Evolutionary conservation across 2,797 vertebrate species (phyloP).

Genomic region (Tachyglossus aculeatus): DNA sequence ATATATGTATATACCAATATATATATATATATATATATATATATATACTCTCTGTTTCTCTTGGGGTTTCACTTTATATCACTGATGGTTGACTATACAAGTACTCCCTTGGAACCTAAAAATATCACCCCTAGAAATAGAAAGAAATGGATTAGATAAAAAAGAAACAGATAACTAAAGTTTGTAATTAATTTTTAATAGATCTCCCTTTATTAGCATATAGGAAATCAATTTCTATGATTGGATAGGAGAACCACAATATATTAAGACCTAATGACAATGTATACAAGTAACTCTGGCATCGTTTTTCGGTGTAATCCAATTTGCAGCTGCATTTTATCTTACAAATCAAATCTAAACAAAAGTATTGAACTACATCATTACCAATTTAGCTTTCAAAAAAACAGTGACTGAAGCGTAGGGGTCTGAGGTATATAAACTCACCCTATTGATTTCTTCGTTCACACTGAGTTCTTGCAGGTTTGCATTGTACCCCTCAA

Average conservation of each 20-base stretch:
- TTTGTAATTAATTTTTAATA: too few relatives aligned
- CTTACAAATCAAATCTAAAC: background rate
- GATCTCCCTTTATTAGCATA: too few relatives aligned
- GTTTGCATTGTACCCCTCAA: background rate
- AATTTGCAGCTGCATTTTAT: background rate
- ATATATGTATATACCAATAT: too few relatives aligned
- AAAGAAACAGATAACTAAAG: too few relatives aligned
- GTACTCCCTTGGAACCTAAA: too few relatives aligned
- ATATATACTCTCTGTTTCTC: too few relatives aligned
- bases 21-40: too few relatives aligned
- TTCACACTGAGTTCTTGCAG: background rate
- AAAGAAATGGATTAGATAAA: too few relatives aligned
- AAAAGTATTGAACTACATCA: background rate
- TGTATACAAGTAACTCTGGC: background rate
- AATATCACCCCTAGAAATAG: too few relatives aligned
- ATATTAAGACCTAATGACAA: background rate
- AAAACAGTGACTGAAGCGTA: background rate
- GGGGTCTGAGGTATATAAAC: background rate
- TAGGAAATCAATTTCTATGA: background rate
- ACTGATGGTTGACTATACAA: too few relatives aligned
- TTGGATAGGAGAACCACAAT: background rate
- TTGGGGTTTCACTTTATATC: too few relatives aligned
- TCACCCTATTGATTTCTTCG: background rate
- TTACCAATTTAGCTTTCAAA: background rate
- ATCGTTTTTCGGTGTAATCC: background rate